phyloP scores from a whole-genome alignment of 2,113 vertebrate genomes.

The Zapornia atra region DNA sequence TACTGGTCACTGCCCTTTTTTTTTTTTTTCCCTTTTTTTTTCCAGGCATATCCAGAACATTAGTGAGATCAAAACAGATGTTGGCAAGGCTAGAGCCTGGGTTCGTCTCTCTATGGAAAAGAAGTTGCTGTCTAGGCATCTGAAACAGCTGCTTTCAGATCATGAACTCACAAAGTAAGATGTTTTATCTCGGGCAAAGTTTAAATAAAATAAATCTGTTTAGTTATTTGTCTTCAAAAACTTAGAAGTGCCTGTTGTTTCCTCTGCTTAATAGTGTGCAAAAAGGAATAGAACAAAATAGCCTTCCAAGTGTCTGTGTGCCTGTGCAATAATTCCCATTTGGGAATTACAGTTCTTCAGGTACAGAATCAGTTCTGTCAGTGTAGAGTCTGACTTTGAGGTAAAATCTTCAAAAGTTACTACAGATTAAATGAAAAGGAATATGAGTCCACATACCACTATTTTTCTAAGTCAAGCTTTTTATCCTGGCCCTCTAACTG shows the following conservation, averaged over 20 bases:
- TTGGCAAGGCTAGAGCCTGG: constrained; percentile 97
- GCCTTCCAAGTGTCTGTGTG: background rate
- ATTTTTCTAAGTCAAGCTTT: background rate
- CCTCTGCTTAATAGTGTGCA: background rate
- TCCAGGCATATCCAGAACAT: constrained; percentile 97
- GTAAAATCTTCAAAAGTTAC: background rate
- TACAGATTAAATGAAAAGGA: background rate
- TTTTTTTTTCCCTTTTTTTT: background rate
- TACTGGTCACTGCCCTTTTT: background rate
- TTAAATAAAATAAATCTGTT: background rate
- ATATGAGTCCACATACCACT: background rate
- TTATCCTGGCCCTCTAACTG: background rate
- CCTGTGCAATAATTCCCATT: background rate
- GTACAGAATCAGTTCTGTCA: background rate
- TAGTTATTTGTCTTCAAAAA: background rate
- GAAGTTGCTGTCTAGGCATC: constrained; percentile 94
- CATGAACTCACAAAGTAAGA: constrained; percentile 96
- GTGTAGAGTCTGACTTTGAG: background rate
- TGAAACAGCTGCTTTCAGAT: constrained; percentile 96
- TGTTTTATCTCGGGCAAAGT: background rate
- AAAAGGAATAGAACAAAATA: background rate
- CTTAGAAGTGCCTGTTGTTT: background rate
- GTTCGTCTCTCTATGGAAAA: constrained; percentile 98
- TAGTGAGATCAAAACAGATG: constrained; percentile 96
- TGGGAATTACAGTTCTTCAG: background rate